Base-by-base conservation (phyloP, 2,888 invertebrate species). In the Eugnorisma glareosa region DNA sequence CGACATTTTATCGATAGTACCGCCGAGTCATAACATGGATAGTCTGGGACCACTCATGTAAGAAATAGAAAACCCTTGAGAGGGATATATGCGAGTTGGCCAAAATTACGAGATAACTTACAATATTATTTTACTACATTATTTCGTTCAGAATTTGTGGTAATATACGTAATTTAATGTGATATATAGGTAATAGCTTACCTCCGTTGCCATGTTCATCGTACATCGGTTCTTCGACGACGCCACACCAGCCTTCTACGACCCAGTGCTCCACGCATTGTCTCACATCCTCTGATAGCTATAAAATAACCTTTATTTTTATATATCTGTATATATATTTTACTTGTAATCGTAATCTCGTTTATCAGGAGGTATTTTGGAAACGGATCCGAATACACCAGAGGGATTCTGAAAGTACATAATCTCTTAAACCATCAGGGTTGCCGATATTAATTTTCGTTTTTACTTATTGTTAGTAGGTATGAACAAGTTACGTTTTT, bases 281-380 rank as follows among this genome's bases (percentile, higher is more conserved):
- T 75, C 95, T 92, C 59, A 97, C 97, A 77, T 97, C 97, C 86
- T 97, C 97, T 5, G 96, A 95, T 59, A 97, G 93, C 97, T 97
- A 87, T 66, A 76, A 69, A 70, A 74, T 35, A 45, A 43, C 4
- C 31, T 64, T 79, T 79, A 63, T 67, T 54, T 73, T 73, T 15
- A 64, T 0, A 6, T 45, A 35, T 15, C 8, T 28, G 13, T 64
- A 37, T 48, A 40, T 43, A 31, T 43, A 74, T 61, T 28, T 66
- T n/a, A 51, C 31, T 54, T 31, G 48, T 45, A 79, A 66, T 67
- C 24, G 28, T 71, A 79, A 79, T 84, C 51, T 6, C 15, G 13
- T 59, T 59, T 67, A 59, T 40, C 43, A 67, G 35, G 35, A 81
- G 40, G 69, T 70, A 71, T 86, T 75, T 71, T 43, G 51, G 24